Evolutionary conservation across 2,888 invertebrate species (phyloP).

Genomic region (Furcula furcula): DNA sequence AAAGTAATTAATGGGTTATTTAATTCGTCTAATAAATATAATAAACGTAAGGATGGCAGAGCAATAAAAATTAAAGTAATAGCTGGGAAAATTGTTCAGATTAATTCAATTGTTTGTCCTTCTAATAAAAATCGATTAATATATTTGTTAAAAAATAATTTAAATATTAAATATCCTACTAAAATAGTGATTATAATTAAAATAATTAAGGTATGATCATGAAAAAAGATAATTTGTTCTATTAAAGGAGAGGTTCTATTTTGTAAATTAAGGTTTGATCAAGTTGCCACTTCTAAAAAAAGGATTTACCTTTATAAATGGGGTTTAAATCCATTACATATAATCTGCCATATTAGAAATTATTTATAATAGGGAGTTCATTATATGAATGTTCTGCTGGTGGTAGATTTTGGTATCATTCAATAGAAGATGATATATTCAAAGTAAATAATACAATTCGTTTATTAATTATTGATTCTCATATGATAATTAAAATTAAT

Average conservation of each 20-base stretch:
- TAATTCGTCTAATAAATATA: slow-evolving; percentile 84
- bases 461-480: slow-evolving; percentile 81
- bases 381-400: slow-evolving; percentile 83
- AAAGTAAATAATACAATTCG: slow-evolving; percentile 73
- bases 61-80: slow-evolving; percentile 84
- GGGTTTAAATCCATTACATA: slow-evolving; percentile 84
- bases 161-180: slow-evolving; percentile 81
- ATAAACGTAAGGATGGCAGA: slow-evolving; percentile 81
- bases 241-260: slow-evolving; percentile 83
- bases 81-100: slow-evolving; percentile 84
- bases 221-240: slow-evolving; percentile 85
- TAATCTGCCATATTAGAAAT: slow-evolving; percentile 83
- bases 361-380: slow-evolving; percentile 81
- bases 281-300: slow-evolving; percentile 84
- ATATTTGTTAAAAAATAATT: slow-evolving; percentile 80
- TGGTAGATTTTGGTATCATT: slow-evolving; percentile 82
- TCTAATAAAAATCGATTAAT: slow-evolving; percentile 81
- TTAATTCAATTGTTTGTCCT: slow-evolving; percentile 83
- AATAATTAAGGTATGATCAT: slow-evolving; percentile 83
- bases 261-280: slow-evolving; percentile 81
- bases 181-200: slow-evolving; percentile 83
- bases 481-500: slow-evolving; percentile 83
- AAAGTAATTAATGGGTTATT: slow-evolving; percentile 80
- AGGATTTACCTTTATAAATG: slow-evolving; percentile 83
- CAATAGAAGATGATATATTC: slow-evolving; percentile 81